Evolutionary conservation across 1,140 invertebrate species (phyloP), one percentile per base, ranked within the genome.

Genomic region (Dreissena rostriformis): DNA sequence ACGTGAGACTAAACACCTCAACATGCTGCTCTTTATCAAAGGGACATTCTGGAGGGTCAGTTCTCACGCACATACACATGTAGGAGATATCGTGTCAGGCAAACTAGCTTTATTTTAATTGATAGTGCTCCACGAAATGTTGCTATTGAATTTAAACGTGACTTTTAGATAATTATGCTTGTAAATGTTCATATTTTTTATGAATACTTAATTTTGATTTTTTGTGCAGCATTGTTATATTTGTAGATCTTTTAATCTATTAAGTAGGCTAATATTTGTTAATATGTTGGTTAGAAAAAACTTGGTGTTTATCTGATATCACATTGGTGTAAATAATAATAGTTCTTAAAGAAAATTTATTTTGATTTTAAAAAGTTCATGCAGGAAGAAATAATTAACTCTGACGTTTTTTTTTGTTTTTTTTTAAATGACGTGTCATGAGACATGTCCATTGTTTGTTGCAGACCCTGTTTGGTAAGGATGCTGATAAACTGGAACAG

Each of bases 401-500:
- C n/a, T n/a, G n/a, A n/a, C n/a, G n/a, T n/a, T n/a, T n/a, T n/a
- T n/a, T n/a, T n/a, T n/a, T n/a, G n/a, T n/a, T n/a, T n/a, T n/a
- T n/a, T n/a, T n/a, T n/a, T n/a, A n/a, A n/a, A n/a, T n/a, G n/a
- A n/a, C n/a, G n/a, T n/a, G n/a, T n/a, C 6, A 49, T 39, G 39
- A 52, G 39, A 39, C 2, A 39, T 39, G 39, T 39, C 39, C 39
- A 39, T 39, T 84, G 66, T 82, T 49, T n/a, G n/a, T 94, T 95
- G 53, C 92, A 97, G 96, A 97, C 96, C 79, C 94, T 99, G 1
- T 99, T 99, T 95, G 98, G 98, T 15, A 97, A 97, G 92, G 99
- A 99, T 95, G 98, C 98, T 73, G 99, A 99, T 92, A 99, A 99
- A 93, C 93, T 99, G 78, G 99, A 99, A 93, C 97, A 99, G 94